Evolutionary conservation across 2,797 vertebrate genomes (phyloP).

Genomic region (Natrix natrix): DNA sequence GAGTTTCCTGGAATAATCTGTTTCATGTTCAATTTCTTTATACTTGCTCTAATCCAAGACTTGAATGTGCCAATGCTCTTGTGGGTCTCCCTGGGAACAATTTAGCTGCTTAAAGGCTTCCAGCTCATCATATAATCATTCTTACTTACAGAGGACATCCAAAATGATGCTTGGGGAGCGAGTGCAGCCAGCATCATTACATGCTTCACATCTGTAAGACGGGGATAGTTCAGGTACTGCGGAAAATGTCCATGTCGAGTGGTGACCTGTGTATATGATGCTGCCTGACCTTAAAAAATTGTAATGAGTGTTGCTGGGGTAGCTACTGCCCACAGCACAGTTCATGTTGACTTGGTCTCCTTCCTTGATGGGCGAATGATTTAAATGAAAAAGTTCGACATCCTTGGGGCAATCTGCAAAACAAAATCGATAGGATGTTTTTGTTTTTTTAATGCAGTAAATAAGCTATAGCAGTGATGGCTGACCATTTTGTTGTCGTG

Average conservation of each 20-base stretch:
- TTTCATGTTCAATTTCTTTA: not conserved
- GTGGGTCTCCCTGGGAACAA: not conserved
- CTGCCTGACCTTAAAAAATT: accelerated
- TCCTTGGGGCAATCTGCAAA: slow-evolving; percentile 17
- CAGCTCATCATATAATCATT: not conserved
- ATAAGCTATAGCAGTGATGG: too few species aligned
- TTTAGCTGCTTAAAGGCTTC: not conserved
- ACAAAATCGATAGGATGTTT: not conserved
- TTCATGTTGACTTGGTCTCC: not conserved
- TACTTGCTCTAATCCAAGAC: not conserved
- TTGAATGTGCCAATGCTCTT: not conserved
- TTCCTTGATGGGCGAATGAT: not conserved
- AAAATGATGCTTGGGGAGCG: not conserved
- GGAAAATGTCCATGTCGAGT: accelerated
- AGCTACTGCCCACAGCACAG: slow-evolving; percentile 13
- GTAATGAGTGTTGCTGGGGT: not conserved
- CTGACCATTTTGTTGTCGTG: too few species aligned
- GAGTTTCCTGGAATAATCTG: not conserved
- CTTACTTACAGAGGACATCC: slow-evolving; percentile 18
- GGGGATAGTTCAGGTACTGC: not conserved
- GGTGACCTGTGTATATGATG: accelerated
- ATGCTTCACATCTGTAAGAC: not conserved
- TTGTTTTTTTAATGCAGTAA: too few species aligned
- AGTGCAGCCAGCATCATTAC: not conserved
- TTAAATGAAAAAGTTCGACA: not conserved